Evolutionary conservation across 2,113 vertebrate genomes (phyloP).

Genomic region (Stercorarius parasiticus): DNA sequence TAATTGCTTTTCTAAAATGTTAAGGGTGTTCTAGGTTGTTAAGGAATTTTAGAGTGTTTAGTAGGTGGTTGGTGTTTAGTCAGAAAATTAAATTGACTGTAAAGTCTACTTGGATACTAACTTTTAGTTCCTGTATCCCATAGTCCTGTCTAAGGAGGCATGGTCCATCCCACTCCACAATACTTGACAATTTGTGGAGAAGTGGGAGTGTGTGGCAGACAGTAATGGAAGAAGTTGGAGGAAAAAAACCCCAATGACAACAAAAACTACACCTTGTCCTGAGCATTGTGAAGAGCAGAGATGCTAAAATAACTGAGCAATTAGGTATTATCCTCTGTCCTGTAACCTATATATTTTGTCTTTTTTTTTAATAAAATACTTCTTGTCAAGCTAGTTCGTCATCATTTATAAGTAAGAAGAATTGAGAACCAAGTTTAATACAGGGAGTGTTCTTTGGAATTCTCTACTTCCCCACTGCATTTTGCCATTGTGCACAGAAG

Average conservation of each 20-base stretch:
- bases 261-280: neutral
- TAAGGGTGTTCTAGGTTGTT: neutral
- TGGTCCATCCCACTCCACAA: neutral
- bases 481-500: neutral
- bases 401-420: neutral
- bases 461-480: neutral
- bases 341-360: neutral
- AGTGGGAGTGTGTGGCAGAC: neutral
- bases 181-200: neutral
- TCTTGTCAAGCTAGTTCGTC: neutral
- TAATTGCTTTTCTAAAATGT: neutral
- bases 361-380: neutral
- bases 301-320: neutral
- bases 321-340: neutral
- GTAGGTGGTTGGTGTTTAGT: neutral
- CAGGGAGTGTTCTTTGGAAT: neutral
- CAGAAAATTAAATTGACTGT: neutral
- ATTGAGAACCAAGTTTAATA: neutral
- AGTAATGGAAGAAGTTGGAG: neutral
- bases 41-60: neutral
- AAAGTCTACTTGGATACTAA: neutral
- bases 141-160: neutral
- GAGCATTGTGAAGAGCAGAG: neutral
- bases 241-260: neutral
- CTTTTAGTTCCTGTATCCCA: neutral